These are phyloP conservation scores for Sarcophaga peregrina DNA, from an alignment of 1,140 invertebrate species.

Conservation along the genomic window DNA sequence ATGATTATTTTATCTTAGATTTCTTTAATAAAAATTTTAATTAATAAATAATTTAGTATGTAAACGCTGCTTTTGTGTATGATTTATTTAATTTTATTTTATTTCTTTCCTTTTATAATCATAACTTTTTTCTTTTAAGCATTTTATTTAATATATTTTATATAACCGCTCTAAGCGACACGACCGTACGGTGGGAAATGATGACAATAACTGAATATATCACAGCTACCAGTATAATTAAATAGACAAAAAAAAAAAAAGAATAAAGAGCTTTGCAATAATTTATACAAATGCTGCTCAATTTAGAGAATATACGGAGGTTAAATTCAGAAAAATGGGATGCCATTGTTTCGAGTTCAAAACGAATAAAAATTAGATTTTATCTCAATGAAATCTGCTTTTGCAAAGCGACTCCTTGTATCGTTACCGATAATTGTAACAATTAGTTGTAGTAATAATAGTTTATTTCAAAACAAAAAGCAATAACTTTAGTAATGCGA, in stretches of 20 bases:
- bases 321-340: not conserved
- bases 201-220: slow-evolving; percentile 27
- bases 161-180: slow-evolving; percentile 27
- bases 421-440: not conserved
- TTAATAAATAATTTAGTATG: not conserved
- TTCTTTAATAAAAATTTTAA: slow-evolving; percentile 8
- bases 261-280: no score
- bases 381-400: not conserved
- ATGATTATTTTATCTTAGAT: not conserved
- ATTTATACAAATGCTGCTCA: not conserved
- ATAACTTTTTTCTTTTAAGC: not conserved
- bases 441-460: no score
- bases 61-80: not conserved
- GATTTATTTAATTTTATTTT: not conserved
- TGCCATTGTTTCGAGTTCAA: not conserved
- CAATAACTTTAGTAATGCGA: no score
- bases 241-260: not conserved
- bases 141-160: slow-evolving; percentile 17
- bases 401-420: not conserved
- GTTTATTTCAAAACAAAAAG: no score
- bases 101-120: not conserved
- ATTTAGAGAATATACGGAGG: not conserved
- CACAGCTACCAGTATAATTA: not conserved
- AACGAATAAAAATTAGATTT: not conserved
- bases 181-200: slow-evolving; percentile 32